Evolutionary conservation across 1,140 invertebrate species (phyloP).

Genomic region (Drosophila pruinosa): DNA sequence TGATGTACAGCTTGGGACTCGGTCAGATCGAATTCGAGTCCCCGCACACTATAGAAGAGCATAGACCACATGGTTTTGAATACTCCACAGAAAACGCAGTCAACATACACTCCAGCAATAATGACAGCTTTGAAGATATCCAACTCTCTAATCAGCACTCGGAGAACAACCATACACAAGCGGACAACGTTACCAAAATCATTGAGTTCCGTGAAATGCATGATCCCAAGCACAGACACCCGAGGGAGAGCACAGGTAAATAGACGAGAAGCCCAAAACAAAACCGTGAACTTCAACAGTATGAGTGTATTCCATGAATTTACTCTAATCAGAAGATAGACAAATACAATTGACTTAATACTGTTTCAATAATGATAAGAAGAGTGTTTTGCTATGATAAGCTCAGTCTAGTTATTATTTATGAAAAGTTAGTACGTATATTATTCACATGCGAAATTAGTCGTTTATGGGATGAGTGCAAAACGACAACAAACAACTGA

Average conservation of each 20-base stretch:
- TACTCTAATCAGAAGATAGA: not conserved
- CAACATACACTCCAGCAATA: not conserved
- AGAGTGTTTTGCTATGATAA: not conserved
- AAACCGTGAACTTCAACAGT: not conserved
- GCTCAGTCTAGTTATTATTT: not conserved
- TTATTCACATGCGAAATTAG: not conserved
- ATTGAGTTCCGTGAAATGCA: constrained; percentile 84
- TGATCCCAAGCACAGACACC: constrained; percentile 85
- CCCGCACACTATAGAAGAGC: constrained; percentile 84
- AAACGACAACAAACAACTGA: not conserved
- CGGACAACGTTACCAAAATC: not conserved
- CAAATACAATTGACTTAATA: not conserved
- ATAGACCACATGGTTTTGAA: constrained; percentile 83
- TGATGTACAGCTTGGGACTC: constrained; percentile 85
- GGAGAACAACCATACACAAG: not conserved
- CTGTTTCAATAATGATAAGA: not conserved
- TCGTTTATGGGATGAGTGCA: constrained; percentile 6
- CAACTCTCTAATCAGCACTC: constrained; percentile 30
- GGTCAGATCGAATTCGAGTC: constrained; percentile 85
- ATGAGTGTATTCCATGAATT: not conserved
- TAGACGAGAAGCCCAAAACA: not conserved
- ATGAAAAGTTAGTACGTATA: not conserved
- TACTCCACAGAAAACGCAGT: not conserved
- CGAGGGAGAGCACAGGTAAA: constrained; percentile 70
- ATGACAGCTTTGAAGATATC: constrained; percentile 38